Evolutionary conservation across 1,140 invertebrate genomes (phyloP).

Genomic region (Matsumurasca onukii): DNA sequence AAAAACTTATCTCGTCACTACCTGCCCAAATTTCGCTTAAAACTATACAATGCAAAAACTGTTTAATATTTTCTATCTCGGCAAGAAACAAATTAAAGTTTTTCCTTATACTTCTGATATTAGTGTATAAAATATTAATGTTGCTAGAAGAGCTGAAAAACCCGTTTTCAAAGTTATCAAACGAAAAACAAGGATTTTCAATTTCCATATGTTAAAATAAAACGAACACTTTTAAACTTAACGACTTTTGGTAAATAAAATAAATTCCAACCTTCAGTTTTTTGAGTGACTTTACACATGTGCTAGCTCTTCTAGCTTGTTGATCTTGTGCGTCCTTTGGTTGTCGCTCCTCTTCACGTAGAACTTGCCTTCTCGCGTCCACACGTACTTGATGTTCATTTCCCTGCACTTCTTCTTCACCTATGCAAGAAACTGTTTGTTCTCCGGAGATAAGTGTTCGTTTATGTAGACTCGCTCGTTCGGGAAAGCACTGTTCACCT

Average conservation of each 20-base stretch:
- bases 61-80: not conserved
- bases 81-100: no score
- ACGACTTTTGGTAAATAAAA: not conserved
- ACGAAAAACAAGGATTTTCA: not conserved
- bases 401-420: slow-evolving; percentile 1
- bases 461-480: slow-evolving; percentile 2
- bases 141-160: not conserved
- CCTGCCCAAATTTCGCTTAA: no score
- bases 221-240: not conserved
- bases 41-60: not conserved
- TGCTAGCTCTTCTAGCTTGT: not conserved
- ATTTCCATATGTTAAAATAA: not conserved
- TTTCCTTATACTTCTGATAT: not conserved
- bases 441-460: slow-evolving; percentile 1
- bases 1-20: not conserved
- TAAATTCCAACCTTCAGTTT: not conserved
- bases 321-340: not conserved
- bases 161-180: not conserved
- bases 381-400: not conserved
- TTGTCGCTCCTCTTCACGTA: not conserved
- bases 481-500: not conserved
- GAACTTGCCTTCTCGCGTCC: not conserved
- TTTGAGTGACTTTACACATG: not conserved
- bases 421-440: not conserved
- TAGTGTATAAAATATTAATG: not conserved